Evolutionary conservation across 2,888 invertebrate species (phyloP), one percentile per base, ranked within the genome.

Genomic region (Himalopsyche japonica): DNA sequence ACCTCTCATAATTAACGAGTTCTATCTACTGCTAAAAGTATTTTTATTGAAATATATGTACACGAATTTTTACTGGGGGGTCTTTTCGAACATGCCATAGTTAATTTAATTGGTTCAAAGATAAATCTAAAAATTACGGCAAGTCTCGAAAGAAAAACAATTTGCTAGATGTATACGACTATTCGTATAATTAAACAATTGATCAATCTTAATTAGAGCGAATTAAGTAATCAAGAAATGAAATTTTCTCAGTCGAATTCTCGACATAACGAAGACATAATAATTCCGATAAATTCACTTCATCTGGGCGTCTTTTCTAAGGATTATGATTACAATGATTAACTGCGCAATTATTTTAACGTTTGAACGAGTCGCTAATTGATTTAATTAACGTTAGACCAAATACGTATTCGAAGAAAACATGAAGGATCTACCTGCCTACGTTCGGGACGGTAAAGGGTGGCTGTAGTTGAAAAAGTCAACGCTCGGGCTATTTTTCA

Each of bases 121-220:
- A 57, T 57, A 57, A 57, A 57, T 57, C 57, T 57, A 57, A 20
- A 57, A 57, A 57, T 57, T 20, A 57, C 49, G 49, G 49, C 49
- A 20, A 57, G n/a, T 1, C 8, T 57, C n/a, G 20, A 7, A 20
- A 57, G 57, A 24, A 57, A 57, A 57, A 57, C 57, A n/a, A 57
- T 57, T 57, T 57, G 10, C n/a, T 57, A 57, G 20, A 24, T 57
- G 24, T 24, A 57, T 20, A 57, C 20, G 57, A 57, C 57, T 57
- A 57, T 57, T 37, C 30, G 80, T 34, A 43, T 81, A 82, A 86
- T 86, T 86, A 79, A 49, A 79, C 82, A 86, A 86, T 86, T 86
- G 85, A 84, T 77, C 86, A 49, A 79, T 77, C 84, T 70, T 79
- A 85, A 83, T 81, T 83, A 82, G 47, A 82, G 20, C 34, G 24